These are phyloP conservation scores for mouse (Mus musculus) DNA, from an alignment of 2,113 vertebrate genomes.

Conservation along the genomic window DNA sequence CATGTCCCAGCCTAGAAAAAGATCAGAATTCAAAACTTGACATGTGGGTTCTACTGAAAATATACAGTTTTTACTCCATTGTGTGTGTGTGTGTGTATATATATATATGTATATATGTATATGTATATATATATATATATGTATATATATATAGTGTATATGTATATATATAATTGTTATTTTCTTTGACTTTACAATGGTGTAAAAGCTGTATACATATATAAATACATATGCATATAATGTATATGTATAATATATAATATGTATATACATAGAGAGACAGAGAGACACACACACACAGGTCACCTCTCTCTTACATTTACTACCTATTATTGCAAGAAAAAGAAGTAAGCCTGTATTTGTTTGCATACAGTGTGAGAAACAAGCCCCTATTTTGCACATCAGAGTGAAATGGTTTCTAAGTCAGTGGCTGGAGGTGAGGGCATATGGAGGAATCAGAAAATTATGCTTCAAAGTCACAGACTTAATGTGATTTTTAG, in stretches of 20 bases:
- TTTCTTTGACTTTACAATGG: too few species aligned
- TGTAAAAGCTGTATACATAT: too few species aligned
- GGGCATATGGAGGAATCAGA: not conserved
- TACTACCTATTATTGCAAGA: not conserved
- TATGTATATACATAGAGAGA: not conserved
- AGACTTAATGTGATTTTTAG: not conserved
- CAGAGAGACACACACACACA: not conserved
- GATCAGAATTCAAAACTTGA: not conserved
- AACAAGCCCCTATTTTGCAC: not conserved
- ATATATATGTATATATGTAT: too few species aligned
- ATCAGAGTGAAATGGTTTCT: not conserved
- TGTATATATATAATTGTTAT: too few species aligned
- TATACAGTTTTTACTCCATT: not conserved
- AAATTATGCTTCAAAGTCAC: not conserved
- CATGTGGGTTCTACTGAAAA: not conserved
- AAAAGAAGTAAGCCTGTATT: not conserved
- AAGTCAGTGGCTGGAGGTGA: not conserved
- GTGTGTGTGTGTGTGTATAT: too few species aligned
- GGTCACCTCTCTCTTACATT: not conserved
- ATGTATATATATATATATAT: too few species aligned
- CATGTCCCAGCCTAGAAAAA: not conserved
- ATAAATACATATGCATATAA: too few species aligned
- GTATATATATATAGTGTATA: too few species aligned
- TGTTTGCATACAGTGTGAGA: not conserved
- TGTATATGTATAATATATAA: too few species aligned